Conservation (phyloP, 2,113 vertebrate species). For the Prionailurus bengalensis region DNA sequence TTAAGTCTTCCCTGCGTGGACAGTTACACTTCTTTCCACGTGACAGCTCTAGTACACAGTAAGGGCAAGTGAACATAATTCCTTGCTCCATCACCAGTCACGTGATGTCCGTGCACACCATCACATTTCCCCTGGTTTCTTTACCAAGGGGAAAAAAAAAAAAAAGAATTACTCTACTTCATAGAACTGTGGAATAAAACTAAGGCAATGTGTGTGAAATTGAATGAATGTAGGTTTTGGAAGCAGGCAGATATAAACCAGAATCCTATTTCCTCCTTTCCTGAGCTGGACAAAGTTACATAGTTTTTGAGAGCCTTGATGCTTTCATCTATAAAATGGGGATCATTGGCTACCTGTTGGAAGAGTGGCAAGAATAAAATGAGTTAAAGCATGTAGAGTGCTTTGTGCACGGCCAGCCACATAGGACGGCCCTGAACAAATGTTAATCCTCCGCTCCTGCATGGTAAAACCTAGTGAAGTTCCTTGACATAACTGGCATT, state of each 20-base stretch:
- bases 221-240: conserved; percentile 19
- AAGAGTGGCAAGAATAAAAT: conserved; percentile 26
- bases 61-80: background rate
- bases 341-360: background rate
- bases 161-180: background rate
- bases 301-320: background rate
- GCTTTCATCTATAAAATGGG: conserved; percentile 24
- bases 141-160: background rate
- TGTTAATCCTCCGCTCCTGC: background rate
- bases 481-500: background rate
- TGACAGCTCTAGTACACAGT: background rate
- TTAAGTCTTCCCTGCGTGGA: background rate
- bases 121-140: conserved; percentile 2
- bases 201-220: background rate
- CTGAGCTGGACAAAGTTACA: background rate
- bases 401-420: background rate
- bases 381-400: background rate
- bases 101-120: background rate
- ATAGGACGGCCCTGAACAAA: background rate
- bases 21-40: background rate
- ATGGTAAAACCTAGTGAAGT: background rate
- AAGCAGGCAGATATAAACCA: background rate
- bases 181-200: conserved; percentile 7
- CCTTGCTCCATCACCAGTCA: background rate
- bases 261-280: background rate